Percentiles rank a stretch among this genome's conserved stretches.
phyloP scores from a whole-genome alignment of 2,797 vertebrate species.

The Neopelma chrysocephalum region DNA sequence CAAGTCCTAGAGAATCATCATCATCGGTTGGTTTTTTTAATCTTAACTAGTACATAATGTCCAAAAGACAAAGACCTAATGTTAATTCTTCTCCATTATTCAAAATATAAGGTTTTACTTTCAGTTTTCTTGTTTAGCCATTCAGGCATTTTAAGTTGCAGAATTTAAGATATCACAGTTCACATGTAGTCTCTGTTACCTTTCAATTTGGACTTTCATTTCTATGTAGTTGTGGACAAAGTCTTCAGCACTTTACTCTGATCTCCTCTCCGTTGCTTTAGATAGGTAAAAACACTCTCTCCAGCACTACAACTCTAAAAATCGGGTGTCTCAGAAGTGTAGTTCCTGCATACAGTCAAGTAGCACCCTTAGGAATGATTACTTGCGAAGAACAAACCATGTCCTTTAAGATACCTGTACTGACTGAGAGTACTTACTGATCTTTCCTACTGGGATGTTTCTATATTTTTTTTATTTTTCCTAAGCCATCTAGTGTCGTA shows the following conservation, averaged over 20 bases:
- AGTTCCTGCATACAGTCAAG: not conserved
- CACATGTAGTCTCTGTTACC: not conserved
- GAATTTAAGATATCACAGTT: not conserved
- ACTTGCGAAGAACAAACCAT: not conserved
- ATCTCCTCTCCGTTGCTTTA: not conserved
- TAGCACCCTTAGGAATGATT: not conserved
- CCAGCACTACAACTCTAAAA: not conserved
- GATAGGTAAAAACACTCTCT: not conserved
- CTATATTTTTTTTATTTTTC: conserved; percentile 16
- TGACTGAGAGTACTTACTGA: not conserved
- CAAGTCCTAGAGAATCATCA: not conserved
- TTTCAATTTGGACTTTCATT: not conserved
- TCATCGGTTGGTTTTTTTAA: not conserved
- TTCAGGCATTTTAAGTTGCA: not conserved
- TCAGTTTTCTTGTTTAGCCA: not conserved
- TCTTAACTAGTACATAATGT: not conserved
- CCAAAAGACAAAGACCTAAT: not conserved
- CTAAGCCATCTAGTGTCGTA: not conserved
- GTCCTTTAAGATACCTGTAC: not conserved
- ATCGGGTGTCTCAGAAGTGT: not conserved
- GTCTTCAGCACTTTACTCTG: not conserved
- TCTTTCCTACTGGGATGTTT: conserved; percentile 14
- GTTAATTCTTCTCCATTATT: not conserved
- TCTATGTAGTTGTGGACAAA: not conserved
- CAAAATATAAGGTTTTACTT: not conserved